Conservation (phyloP, 1,140 invertebrate species). For the Drosophila nikananu region DNA sequence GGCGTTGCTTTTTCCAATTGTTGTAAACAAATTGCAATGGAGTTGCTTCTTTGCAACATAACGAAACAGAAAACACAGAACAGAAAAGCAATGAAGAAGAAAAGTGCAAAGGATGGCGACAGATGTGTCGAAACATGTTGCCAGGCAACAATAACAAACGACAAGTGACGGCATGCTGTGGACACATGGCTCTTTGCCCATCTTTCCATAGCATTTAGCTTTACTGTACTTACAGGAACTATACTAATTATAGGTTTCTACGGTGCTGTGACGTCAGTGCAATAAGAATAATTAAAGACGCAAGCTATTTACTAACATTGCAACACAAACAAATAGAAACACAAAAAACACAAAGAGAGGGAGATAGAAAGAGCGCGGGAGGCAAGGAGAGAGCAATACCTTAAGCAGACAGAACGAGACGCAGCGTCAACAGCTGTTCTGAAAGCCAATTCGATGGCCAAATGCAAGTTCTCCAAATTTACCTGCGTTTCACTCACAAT, state of each 20-base stretch:
- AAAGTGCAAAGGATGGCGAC: constrained; percentile 11
- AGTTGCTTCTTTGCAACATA: constrained; percentile 31
- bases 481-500: constrained; percentile 30
- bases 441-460: constrained; percentile 29
- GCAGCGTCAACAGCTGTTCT: constrained; percentile 67
- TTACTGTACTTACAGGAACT: neutral
- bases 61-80: neutral
- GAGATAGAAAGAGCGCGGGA: constrained; percentile 16
- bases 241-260: constrained; percentile 8
- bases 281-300: constrained; percentile 43
- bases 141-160: constrained; percentile 33
- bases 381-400: neutral
- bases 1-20: constrained; percentile 12
- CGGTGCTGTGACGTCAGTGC: constrained; percentile 14
- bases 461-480: constrained; percentile 33
- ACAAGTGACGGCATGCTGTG: constrained; percentile 9
- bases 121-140: constrained; percentile 38
- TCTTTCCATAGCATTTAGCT: neutral
- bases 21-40: constrained; percentile 42
- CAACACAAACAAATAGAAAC: constrained; percentile 12
- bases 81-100: no score
- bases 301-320: constrained; percentile 50
- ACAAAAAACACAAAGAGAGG: constrained; percentile 31
- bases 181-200: constrained; percentile 14
- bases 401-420: constrained; percentile 38